These are phyloP conservation scores for Petrocephalus sullivani DNA, from an alignment of 2,797 vertebrate species.

Conservation along the genomic window DNA sequence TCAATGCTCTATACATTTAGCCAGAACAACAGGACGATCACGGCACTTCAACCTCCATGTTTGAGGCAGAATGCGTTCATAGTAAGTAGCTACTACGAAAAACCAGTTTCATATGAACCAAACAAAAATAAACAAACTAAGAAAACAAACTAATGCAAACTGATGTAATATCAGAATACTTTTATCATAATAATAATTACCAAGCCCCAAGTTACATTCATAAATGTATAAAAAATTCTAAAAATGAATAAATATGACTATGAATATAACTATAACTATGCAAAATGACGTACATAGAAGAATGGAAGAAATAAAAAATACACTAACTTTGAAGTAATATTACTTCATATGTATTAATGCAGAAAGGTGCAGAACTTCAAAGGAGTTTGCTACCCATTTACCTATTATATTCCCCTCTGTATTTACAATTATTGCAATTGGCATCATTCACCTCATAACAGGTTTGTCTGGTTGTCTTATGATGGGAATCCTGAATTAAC, in stretches of 20 bases:
- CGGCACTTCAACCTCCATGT: background rate
- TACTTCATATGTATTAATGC: background rate
- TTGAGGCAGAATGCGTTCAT: background rate
- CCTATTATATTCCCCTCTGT: background rate
- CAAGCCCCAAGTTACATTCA: background rate
- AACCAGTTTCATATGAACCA: background rate
- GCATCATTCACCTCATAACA: background rate
- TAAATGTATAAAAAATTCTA: background rate
- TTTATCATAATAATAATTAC: background rate
- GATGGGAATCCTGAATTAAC: background rate
- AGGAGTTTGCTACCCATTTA: background rate
- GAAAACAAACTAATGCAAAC: background rate
- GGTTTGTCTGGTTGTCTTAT: background rate
- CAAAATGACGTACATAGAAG: background rate
- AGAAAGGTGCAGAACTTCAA: background rate
- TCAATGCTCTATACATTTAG: background rate
- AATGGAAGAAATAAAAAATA: background rate
- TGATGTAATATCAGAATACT: background rate
- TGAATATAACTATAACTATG: background rate
- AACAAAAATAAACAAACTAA: background rate
- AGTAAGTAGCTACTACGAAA: background rate
- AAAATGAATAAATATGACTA: background rate
- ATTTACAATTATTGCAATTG: background rate
- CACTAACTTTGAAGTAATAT: background rate
- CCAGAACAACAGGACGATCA: background rate